Conservation (phyloP, 1,140 invertebrate species). For the Coptotermes formosanus region DNA sequence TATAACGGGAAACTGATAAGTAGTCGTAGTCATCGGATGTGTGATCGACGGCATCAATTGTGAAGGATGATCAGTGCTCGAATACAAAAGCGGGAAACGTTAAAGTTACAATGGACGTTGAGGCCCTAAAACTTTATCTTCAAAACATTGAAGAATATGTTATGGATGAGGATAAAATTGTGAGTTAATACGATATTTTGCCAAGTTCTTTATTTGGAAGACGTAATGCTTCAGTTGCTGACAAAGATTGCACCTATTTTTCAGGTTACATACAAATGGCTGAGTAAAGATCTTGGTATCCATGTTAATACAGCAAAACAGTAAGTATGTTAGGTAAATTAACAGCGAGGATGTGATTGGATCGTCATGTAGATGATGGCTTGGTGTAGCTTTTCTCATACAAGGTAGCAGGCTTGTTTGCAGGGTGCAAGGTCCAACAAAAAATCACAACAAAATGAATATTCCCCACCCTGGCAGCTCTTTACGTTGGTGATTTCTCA, state of each 20-base stretch:
- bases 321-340: conserved; percentile 44
- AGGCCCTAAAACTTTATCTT: background rate
- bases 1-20: too few species aligned
- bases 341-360: conserved; percentile 28
- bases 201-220: conserved; percentile 31
- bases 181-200: conserved; percentile 36
- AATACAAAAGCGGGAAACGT: too few species aligned
- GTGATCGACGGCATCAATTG: too few species aligned
- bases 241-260: background rate
- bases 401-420: too few species aligned
- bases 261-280: conserved; percentile 49
- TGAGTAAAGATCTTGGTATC: conserved; percentile 47
- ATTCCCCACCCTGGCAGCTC: too few species aligned
- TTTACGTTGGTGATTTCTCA: too few species aligned
- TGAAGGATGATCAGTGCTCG: too few species aligned
- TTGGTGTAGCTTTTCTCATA: too few species aligned
- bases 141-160: conserved; percentile 33
- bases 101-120: background rate
- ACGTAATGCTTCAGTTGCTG: background rate
- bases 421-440: too few species aligned
- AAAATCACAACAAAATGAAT: too few species aligned
- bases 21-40: too few species aligned
- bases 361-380: too few species aligned
- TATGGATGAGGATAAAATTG: conserved; percentile 33
- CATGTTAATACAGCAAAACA: conserved; percentile 49